Conservation (phyloP, 2,797 vertebrate genomes). For the Ciconia nigra region DNA sequence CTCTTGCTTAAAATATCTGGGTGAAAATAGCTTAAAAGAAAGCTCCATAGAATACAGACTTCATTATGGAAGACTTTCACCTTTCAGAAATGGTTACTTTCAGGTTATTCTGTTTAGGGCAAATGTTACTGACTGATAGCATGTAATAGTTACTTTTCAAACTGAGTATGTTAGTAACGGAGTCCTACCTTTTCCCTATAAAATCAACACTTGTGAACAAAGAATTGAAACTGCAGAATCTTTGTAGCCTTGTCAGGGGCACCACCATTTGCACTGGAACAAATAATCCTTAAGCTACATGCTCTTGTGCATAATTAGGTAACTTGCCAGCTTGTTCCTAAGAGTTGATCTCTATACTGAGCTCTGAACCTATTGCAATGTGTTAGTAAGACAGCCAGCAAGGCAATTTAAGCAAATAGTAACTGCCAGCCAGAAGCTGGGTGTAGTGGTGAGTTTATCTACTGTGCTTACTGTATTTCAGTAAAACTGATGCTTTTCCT, state of each 20-base stretch:
- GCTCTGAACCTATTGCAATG: neutral
- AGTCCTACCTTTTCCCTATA: neutral
- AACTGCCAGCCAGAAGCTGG: neutral
- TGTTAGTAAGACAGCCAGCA: neutral
- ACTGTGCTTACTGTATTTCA: neutral
- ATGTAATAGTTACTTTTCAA: neutral
- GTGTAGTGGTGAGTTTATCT: neutral
- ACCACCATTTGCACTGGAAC: neutral
- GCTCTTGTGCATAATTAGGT: neutral
- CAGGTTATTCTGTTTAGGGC: neutral
- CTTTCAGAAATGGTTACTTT: neutral
- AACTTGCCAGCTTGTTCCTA: neutral
- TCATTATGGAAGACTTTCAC: neutral
- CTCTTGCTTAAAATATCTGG: neutral
- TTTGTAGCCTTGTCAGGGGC: neutral
- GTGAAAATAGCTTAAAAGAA: neutral
- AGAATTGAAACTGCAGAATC: neutral
- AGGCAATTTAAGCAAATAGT: neutral
- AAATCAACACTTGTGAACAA: neutral
- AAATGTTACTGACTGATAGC: neutral
- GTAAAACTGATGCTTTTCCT: neutral
- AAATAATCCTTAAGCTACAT: neutral
- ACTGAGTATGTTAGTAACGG: neutral
- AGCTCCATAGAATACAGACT: neutral
- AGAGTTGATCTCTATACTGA: neutral